phyloP scores from a whole-genome alignment of 1,140 invertebrate species.

The Archivesica marissinica region DNA sequence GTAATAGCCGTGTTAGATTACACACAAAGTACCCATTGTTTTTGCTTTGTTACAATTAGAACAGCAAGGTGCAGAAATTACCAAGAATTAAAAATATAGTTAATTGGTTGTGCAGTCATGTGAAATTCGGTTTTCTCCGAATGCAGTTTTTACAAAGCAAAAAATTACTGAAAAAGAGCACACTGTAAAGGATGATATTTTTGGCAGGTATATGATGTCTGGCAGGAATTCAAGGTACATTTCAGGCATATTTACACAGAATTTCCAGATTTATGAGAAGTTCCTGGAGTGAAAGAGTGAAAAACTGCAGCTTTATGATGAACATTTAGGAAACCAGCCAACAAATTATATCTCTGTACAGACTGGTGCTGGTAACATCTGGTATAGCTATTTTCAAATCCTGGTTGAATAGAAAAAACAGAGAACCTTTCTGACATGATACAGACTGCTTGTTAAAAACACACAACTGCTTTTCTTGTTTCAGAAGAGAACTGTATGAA shows the following conservation, averaged over 20 bases:
- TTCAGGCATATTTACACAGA: slow-evolving; percentile 35
- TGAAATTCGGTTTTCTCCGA: too few relatives aligned
- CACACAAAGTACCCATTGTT: too few relatives aligned
- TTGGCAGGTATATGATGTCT: slow-evolving; percentile 12
- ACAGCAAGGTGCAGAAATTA: too few relatives aligned
- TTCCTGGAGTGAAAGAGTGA: not conserved
- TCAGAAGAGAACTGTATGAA: too few relatives aligned
- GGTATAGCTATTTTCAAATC: not conserved
- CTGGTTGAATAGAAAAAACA: not conserved
- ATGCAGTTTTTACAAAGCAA: too few relatives aligned
- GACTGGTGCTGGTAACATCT: slow-evolving; percentile 17
- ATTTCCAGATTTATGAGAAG: not conserved
- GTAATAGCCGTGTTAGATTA: too few relatives aligned
- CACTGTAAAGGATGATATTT: too few relatives aligned
- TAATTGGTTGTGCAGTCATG: too few relatives aligned
- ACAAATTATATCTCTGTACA: not conserved
- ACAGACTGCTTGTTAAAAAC: not conserved
- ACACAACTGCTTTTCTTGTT: not conserved
- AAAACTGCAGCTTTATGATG: slow-evolving; percentile 29
- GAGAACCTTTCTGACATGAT: not conserved
- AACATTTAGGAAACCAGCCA: not conserved
- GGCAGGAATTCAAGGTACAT: slow-evolving; percentile 13
- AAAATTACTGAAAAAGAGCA: too few relatives aligned
- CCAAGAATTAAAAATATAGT: too few relatives aligned
- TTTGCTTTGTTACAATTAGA: too few relatives aligned